Evolutionary conservation across 2,888 invertebrate genomes (phyloP), one percentile per base, ranked within the genome.

Genomic region (Abrostola tripartita): DNA sequence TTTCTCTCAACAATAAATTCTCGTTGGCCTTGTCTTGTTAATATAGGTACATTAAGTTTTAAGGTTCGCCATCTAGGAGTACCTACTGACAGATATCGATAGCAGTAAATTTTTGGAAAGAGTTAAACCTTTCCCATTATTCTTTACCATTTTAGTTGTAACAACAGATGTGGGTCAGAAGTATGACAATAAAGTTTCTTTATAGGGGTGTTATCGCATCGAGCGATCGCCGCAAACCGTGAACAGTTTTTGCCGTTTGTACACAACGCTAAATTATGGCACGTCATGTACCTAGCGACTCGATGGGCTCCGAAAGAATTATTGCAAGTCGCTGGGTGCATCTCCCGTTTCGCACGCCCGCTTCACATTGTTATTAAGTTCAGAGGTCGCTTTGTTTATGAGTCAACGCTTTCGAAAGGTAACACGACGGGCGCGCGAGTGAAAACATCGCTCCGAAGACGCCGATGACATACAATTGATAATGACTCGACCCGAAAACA

Each of bases 361-460:
- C 88, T 86, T 92, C 90, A 90, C 92, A 92, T 93, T 94, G 93
- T 92, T 93, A 91, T 92, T 91, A 91, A 93, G 94, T 91, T 94
- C 94, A 93, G 85, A 94, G 93, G 91, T 94, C 92, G 90, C 85
- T 90, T 92, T 92, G 93, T 94, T 94, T 94, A 94, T 92, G 92
- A 93, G 88, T 88, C 91, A 86, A 90, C 88, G 89, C 90, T 93
- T 93, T 93, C 90, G 90, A 93, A 93, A 93, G 92, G 92, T 93
- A 93, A 93, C 92, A 91, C 90, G 89, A 86, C 89, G 84, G 76
- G 87, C 85, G 81, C 88, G 74, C 88, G 89, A 91, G 92, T 90
- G 92, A 93, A 94, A 92, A 92, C 91, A 91, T 88, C 85, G 88
- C 83, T 88, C 75, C 85, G 86, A 85, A 85, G 88, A 86, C 83